Base-by-base conservation (phyloP, 2,113 vertebrate species). In the Paradoxurus hermaphroditus region DNA sequence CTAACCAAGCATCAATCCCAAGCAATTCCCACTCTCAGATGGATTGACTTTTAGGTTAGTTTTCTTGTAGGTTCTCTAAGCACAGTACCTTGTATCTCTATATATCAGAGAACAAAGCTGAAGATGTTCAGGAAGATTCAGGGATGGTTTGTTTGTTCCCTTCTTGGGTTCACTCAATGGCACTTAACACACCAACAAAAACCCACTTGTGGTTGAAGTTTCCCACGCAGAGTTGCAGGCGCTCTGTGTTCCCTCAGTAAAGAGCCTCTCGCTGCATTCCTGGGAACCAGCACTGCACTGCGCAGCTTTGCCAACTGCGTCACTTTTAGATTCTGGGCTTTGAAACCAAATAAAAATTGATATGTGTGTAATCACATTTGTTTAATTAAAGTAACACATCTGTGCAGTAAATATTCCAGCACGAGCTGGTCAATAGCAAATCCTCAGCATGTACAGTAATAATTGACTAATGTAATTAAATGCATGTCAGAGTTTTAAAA, bases 381-480 rank as follows among this genome's bases (percentile, higher is more conserved):
- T 99, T 99, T 99, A 99, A 99, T 99, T 99, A 98, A 99, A 98
- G 98, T 98, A 98, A 98, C 98, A 98, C 92, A 98, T 98, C 98
- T 98, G 97, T 98, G 98, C 98, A 98, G 97, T 98, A 98, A 98
- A 98, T 98, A 99, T 98, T 98, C 97, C 92, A 98, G 96, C 89
- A 97, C 16, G 96, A 98, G 97, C 97, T 98, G 7, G 98, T 97
- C 98, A 98, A 98, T 98, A 99, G 98, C 97, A 98, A 99, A 98
- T 97, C 98, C 96, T 98, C 96, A 96, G 98, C 98, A 98, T 98
- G 97, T 94, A 85, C 92, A 98, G 98, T 97, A 98, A 97, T 98
- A 99, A 99, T 98, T 98, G 98, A 98, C 98, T 98, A 99, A 98
- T 98, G 90, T 98, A 98, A 98, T 98, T 98, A 99, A 99, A 99